Conservation (phyloP, 1,140 invertebrate genomes). For the Drosophila funebris region DNA sequence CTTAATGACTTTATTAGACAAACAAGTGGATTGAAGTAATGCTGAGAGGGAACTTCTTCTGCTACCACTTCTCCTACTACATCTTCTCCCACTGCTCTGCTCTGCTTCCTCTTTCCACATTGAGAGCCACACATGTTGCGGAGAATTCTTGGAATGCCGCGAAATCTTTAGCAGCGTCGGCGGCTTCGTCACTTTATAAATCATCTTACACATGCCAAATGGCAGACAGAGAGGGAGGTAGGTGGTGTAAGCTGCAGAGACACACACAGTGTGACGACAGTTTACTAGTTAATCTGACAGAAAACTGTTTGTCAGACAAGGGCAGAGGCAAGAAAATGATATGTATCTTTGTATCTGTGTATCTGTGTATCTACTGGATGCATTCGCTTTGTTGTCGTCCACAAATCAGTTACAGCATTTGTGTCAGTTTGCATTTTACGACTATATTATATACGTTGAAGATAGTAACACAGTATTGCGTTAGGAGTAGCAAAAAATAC, state of each 20-base stretch:
- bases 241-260: too few species aligned
- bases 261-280: conserved; percentile 46
- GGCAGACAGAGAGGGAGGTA: background rate
- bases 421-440: conserved; percentile 36
- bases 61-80: background rate
- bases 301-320: conserved; percentile 62
- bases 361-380: conserved; percentile 52
- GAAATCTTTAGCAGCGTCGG: conserved; percentile 44
- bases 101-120: background rate
- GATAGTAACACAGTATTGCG: background rate
- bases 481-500: background rate
- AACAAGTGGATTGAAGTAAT: conserved; percentile 37
- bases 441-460: background rate
- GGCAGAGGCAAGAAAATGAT: conserved; percentile 36
- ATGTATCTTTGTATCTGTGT: conserved; percentile 49
- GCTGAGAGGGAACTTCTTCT: too few species aligned
- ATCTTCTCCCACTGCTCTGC: background rate
- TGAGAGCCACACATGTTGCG: conserved; percentile 49
- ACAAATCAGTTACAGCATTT: conserved; percentile 41
- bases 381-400: conserved; percentile 41
- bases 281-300: conserved; percentile 75
- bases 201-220: conserved; percentile 38
- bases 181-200: conserved; percentile 74
- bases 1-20: conserved; percentile 70
- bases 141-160: conserved; percentile 67